A percentile compares a stretch with the other conserved stretches of the same genome.
Evolutionary conservation across 2,113 vertebrate species (phyloP).

Genomic region (Erythrocebus patas): DNA sequence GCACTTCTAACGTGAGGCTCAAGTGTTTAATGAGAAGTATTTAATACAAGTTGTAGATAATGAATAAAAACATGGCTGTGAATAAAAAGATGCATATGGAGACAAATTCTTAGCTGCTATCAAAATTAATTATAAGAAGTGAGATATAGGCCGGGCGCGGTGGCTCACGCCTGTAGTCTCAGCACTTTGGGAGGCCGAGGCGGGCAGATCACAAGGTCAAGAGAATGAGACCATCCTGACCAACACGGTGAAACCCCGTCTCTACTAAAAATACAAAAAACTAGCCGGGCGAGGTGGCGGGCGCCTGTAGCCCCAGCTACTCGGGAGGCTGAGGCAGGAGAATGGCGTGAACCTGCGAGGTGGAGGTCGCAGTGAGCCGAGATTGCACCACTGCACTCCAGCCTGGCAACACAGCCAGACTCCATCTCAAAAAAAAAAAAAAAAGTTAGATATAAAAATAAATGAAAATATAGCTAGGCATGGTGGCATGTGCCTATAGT

Average conservation of each 20-base stretch:
- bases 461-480: not conserved
- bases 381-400: not conserved
- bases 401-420: not conserved
- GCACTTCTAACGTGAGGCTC: not conserved
- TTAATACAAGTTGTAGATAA: conserved; percentile 61
- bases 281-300: not conserved
- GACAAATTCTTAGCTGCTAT: not conserved
- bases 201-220: not conserved
- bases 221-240: not conserved
- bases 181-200: not conserved
- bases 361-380: not conserved
- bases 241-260: not conserved
- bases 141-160: not conserved
- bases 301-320: not conserved
- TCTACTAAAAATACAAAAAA: not conserved
- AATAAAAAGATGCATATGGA: conserved; percentile 76
- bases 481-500: not conserved
- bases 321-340: not conserved
- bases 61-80: conserved; percentile 75
- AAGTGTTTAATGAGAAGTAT: not conserved
- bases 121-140: not conserved
- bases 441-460: not conserved
- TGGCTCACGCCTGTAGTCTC: not conserved
- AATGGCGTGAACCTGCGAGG: not conserved
- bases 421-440: not conserved